phyloP scores from a whole-genome alignment of 2,113 vertebrate species.

The Xiphias gladius region DNA sequence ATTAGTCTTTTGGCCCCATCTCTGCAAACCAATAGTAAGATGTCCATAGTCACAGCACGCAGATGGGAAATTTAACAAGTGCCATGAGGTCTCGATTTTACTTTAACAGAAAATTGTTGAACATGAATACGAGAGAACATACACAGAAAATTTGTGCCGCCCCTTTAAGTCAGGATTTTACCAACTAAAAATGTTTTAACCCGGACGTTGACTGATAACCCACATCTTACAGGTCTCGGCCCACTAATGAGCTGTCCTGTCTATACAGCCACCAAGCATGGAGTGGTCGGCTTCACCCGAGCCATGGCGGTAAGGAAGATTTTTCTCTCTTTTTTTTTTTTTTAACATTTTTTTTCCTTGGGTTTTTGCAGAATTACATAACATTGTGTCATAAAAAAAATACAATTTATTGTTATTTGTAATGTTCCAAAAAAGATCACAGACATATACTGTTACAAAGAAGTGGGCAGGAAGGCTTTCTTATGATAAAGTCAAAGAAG shows the following conservation, averaged over 20 bases:
- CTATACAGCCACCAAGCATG: constrained; percentile 83
- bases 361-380: not conserved
- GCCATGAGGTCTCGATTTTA: not conserved
- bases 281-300: constrained; percentile 81
- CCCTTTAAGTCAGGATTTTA: not conserved
- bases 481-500: too few relatives aligned
- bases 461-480: too few relatives aligned
- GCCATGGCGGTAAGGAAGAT: constrained; percentile 76
- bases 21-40: too few relatives aligned
- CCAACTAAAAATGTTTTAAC: not conserved
- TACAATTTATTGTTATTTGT: too few relatives aligned
- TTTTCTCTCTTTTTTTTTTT: not conserved
- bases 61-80: too few relatives aligned
- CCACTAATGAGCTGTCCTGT: constrained; percentile 69
- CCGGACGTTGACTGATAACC: not conserved
- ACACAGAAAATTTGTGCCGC: not conserved
- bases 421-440: too few relatives aligned
- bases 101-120: not conserved
- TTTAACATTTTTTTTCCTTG: not conserved
- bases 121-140: too few relatives aligned
- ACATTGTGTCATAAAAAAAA: too few relatives aligned
- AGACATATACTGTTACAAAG: too few relatives aligned
- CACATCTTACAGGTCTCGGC: constrained; percentile 66
- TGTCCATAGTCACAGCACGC: too few relatives aligned
- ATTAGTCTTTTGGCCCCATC: too few relatives aligned